Base-by-base conservation (phyloP, 2,888 invertebrate species). In the Cosmia pyralina region DNA sequence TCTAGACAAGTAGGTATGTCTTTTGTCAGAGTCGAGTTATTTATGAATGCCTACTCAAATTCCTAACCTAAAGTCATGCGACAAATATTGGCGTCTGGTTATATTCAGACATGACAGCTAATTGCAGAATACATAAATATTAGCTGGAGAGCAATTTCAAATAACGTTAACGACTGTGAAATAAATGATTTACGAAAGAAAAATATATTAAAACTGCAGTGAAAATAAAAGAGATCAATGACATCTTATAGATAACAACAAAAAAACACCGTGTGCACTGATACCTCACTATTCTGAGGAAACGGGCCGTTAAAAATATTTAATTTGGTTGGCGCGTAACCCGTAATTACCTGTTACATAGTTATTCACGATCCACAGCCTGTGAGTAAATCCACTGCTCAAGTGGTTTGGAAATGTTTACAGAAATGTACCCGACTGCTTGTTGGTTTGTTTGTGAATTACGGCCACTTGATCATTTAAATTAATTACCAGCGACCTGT, bases 301-400 rank as follows among this genome's bases (percentile, higher is more conserved):
- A 92, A 91, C 91, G 88, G 90, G 84, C 91, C 92, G 91, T 92
- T 92, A 93, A 93, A 92, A 93, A 93, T 93, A 93, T 93, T 94
- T 93, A 93, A 93, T 94, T 93, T 93, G 91, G 91, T 88, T 92
- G 91, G 89, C 89, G 89, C 90, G 90, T 91, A 93, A 90, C 92
- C 93, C 87, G 87, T 93, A 92, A 94, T 94, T 94, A 94, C 87
- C 88, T 85, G 88, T 89, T 90, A 91, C 92, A 89, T 90, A 90
- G 92, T 92, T 92, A 92, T 92, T 90, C 90, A 91, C 88, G 90
- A 90, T 90, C 87, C 87, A 88, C 89, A 87, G 86, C 82, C 88
- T 89, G 89, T 88, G 86, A 88, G 90, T 92, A 90, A 92, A 92
- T 90, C 88, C 88, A 88, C 85, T 87, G 83, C 88, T 88, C 89